Percentiles rank a stretch among this genome's conserved stretches.
Evolutionary conservation across 1,140 invertebrate genomes (phyloP).

Genomic region (Sycobia sp.): DNA sequence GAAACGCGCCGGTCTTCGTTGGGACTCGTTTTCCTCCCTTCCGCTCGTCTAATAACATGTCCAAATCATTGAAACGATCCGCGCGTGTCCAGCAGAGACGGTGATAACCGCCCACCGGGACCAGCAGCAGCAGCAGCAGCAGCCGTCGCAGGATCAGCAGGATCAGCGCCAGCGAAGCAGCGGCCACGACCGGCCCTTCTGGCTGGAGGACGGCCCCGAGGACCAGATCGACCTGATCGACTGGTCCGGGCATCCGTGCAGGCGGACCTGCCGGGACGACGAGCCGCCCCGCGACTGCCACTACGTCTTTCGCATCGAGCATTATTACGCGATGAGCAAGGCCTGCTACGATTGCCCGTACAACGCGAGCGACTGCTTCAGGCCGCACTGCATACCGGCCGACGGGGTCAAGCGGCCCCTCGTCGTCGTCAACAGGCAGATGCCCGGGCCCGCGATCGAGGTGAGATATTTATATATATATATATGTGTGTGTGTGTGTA

Average conservation of each 20-base stretch:
- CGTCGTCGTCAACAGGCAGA: constrained; percentile 80
- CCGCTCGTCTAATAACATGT: not conserved
- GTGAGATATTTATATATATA: constrained; percentile 54
- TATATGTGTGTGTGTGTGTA: too few species aligned
- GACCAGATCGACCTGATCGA: not conserved
- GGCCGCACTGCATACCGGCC: constrained; percentile 79
- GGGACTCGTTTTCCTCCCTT: not conserved
- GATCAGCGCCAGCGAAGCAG: too few species aligned
- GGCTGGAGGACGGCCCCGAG: constrained; percentile 1
- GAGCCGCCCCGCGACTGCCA: constrained; percentile 69
- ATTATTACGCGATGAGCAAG: constrained; percentile 83
- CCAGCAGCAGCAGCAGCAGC: too few species aligned
- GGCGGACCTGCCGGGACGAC: constrained; percentile 61
- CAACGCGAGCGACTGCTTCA: constrained; percentile 75
- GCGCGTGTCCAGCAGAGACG: not conserved
- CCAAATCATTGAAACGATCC: not conserved
- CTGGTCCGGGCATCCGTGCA: constrained; percentile 54
- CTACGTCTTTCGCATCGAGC: constrained; percentile 76
- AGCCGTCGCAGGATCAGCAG: too few species aligned
- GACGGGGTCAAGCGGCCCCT: constrained; percentile 78
- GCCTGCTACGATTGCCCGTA: constrained; percentile 85
- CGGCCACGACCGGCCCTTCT: not conserved
- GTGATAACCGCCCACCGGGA: not conserved
- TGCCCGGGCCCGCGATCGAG: constrained; percentile 85
- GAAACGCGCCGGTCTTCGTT: too few species aligned